Percentiles rank a stretch among this genome's conserved stretches.
phyloP scores from a whole-genome alignment of 2,888 invertebrate species.

The Caenorhabditis sp. region DNA sequence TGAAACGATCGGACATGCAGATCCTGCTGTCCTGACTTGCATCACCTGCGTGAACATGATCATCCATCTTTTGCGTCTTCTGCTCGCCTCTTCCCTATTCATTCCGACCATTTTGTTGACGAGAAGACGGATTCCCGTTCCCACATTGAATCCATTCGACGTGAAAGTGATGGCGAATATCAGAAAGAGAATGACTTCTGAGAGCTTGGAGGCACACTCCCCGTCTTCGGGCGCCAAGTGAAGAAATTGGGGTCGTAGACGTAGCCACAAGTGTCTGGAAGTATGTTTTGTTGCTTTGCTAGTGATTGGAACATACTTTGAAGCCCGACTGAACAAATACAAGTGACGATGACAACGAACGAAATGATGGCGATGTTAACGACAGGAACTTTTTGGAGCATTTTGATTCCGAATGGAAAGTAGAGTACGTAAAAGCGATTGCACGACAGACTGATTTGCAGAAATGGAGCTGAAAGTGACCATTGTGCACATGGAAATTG shows the following conservation, averaged over 20 bases:
- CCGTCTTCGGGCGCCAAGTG: constrained; percentile 29
- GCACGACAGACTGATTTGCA: constrained; percentile 31
- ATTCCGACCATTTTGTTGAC: constrained; percentile 36
- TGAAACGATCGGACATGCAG: background rate
- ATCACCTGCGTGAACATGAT: constrained; percentile 28
- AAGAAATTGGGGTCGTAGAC: constrained; percentile 35
- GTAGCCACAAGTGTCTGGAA: constrained; percentile 30
- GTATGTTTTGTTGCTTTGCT: too few relatives aligned
- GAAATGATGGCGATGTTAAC: constrained; percentile 12
- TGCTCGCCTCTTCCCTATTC: constrained; percentile 14
- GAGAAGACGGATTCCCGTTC: constrained; percentile 19
- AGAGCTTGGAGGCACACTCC: constrained; percentile 1
- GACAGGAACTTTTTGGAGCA: constrained; percentile 15
- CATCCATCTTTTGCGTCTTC: constrained; percentile 35
- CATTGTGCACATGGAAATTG: background rate
- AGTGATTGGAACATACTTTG: constrained; percentile 28
- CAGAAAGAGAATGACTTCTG: constrained; percentile 16
- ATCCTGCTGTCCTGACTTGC: background rate
- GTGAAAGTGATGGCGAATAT: constrained; percentile 21
- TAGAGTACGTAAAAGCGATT: constrained; percentile 34
- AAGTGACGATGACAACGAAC: constrained; percentile 10
- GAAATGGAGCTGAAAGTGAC: constrained; percentile 22
- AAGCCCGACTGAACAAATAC: constrained; percentile 26
- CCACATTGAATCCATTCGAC: constrained; percentile 23
- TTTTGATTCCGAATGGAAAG: constrained; percentile 32